A percentile compares a stretch with the other conserved stretches of the same genome.
Evolutionary conservation across 2,888 invertebrate genomes (phyloP).

Genomic region (Spicauda simplicius): DNA sequence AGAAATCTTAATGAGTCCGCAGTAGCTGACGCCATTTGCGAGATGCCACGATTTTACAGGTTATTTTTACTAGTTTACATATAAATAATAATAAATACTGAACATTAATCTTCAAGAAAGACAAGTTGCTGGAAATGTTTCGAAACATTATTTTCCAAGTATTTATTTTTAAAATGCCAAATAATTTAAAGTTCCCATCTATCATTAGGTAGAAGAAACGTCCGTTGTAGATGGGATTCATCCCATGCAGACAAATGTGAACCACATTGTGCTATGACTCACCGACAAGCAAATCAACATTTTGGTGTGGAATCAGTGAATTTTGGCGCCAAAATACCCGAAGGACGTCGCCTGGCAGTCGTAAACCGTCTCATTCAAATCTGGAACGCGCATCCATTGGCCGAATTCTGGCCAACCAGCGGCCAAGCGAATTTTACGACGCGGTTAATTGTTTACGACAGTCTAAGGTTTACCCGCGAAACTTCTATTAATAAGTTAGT

Average conservation of each 20-base stretch:
- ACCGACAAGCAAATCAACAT: neutral
- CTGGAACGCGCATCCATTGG: constrained; percentile 73
- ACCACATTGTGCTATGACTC: too few relatives aligned
- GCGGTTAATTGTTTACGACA: constrained; percentile 81
- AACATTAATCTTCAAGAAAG: constrained; percentile 14
- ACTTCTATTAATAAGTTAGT: constrained; percentile 84
- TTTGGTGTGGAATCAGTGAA: constrained; percentile 42
- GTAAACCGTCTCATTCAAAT: constrained; percentile 83
- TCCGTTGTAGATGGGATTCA: too few relatives aligned
- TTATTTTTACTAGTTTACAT: constrained; percentile 32
- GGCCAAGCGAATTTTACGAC: constrained; percentile 74
- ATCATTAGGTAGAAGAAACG: too few relatives aligned
- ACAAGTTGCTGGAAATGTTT: constrained; percentile 10
- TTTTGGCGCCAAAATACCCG: constrained; percentile 83
- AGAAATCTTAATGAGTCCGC: constrained; percentile 35
- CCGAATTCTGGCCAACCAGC: constrained; percentile 70
- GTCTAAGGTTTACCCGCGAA: constrained; percentile 80
- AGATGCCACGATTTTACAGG: constrained; percentile 26
- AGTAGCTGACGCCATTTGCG: constrained; percentile 30
- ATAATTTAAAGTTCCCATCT: too few relatives aligned
- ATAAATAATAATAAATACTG: constrained; percentile 22
- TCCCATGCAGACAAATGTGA: too few relatives aligned
- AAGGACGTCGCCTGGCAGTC: constrained; percentile 76
- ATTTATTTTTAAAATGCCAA: neutral
- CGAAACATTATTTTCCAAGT: neutral